Evolutionary conservation across 2,113 vertebrate genomes (phyloP), one percentile per base, ranked within the genome.

Genomic region (Leptodactylus fuscus): DNA sequence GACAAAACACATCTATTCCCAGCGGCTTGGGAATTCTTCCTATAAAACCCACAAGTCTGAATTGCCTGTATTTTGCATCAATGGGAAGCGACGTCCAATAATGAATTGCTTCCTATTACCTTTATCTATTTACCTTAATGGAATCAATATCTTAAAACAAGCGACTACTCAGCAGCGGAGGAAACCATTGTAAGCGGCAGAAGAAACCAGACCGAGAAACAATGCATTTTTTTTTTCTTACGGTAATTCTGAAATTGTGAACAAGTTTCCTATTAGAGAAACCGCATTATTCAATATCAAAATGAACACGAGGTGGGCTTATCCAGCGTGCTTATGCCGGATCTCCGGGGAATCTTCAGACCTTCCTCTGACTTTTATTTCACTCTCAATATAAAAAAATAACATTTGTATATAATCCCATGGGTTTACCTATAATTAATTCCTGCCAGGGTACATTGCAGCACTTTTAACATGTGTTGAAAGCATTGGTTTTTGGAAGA

Each of bases 371-470:
- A 85, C 87, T 88, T 91, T 82, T 87, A 75, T 88, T 89, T 89
- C 87, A 82, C 46, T 89, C 73, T 88, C 76, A 87, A 88, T 92
- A 90, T 89, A 88, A 65, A 76, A 84, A 85, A 36, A 88, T 89
- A 92, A 87, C 87, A 85, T 85, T 89, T 90, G 83, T 85, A 86
- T 65, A 62, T 49, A 88, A 89, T 87, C 90, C 81, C 87, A 85
- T 58, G 90, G 88, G 89, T 89, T 92, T 91, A 91, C 89, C 91
- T 93, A 89, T 91, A 90, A 95, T 94, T 94, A 91, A 93, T 93
- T 92, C 89, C 90, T 92, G 87, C 89, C 91, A 93, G 92, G 90
- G 82, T 91, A 79, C 69, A 90, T 93, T 89, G 88, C 88, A 92
- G 89, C 89, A 90, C 88, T 91, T 91, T 88, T 88, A 91, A 90